Evolutionary conservation across 2,888 invertebrate species (phyloP).

Genomic region (Drosophila colorata): DNA sequence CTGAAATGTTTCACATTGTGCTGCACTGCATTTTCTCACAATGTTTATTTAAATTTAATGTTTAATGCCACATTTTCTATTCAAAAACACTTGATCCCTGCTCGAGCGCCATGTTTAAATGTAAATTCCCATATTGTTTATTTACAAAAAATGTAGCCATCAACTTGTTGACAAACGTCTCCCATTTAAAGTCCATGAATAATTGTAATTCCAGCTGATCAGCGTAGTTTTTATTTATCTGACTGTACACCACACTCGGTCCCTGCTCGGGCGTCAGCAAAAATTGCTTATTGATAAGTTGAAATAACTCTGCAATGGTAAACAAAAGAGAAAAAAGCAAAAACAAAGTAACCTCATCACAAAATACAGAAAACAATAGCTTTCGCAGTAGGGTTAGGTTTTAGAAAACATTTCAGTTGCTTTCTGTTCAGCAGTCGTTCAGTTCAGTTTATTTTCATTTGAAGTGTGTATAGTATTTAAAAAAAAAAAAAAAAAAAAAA

Average conservation of each 20-base stretch:
- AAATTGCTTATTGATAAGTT: not conserved
- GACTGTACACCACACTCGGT: not conserved
- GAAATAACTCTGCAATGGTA: not conserved
- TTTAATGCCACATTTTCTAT: no score
- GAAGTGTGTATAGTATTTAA: not conserved
- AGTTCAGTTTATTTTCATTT: constrained; percentile 2
- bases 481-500: not conserved
- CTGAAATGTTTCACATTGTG: no score
- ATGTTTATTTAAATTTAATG: no score
- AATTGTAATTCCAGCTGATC: not conserved
- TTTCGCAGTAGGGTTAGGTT: not conserved
- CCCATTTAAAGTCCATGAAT: no score
- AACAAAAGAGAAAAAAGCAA: not conserved
- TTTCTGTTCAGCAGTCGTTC: not conserved
- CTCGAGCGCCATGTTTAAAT: not conserved
- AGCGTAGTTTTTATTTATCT: no score
- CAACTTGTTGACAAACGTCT: no score
- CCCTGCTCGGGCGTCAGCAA: not conserved
- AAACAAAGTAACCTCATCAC: not conserved
- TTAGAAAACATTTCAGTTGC: not conserved
- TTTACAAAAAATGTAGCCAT: no score
- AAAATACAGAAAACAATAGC: not conserved
- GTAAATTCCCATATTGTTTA: no score
- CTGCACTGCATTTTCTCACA: no score
- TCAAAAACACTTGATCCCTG: not conserved